Evolutionary conservation across 2,113 vertebrate species (phyloP).

Genomic region (Rhineura floridana): DNA sequence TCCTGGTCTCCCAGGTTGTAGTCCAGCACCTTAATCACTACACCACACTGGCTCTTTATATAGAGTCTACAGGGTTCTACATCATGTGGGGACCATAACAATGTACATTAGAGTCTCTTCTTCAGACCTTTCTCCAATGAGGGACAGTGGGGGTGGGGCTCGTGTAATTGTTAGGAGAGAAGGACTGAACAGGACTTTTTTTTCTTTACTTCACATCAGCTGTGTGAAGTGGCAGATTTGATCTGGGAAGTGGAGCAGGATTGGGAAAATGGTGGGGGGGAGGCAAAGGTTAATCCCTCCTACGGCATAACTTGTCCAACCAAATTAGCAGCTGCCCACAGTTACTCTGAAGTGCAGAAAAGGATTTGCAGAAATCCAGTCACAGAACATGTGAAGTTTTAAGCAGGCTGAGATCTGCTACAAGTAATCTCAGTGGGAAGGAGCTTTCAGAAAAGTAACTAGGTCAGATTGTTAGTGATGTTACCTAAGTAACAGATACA

Average conservation of each 20-base stretch:
- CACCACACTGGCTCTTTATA: too few species aligned
- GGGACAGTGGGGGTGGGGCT: too few species aligned
- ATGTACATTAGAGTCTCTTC: too few species aligned
- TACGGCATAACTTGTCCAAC: not conserved
- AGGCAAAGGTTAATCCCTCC: not conserved
- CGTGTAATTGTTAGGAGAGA: too few species aligned
- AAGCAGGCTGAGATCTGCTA: not conserved
- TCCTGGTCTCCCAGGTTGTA: too few species aligned
- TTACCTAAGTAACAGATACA: not conserved
- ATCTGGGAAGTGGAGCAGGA: too few species aligned
- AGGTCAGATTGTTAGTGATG: not conserved
- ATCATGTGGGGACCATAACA: too few species aligned
- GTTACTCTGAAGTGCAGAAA: not conserved
- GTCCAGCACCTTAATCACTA: too few species aligned
- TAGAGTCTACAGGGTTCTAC: too few species aligned
- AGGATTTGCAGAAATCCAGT: not conserved
- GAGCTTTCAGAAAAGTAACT: not conserved
- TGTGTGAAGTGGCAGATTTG: not conserved
- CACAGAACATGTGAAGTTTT: not conserved
- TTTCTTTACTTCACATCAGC: not conserved
- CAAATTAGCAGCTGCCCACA: not conserved
- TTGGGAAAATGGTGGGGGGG: too few species aligned
- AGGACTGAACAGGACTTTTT: too few species aligned
- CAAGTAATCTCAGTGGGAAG: not conserved
- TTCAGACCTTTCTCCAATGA: too few species aligned